Evolutionary conservation across 2,888 invertebrate genomes (phyloP), one percentile per base, ranked within the genome.

Genomic region (Drosophila setosimentum): DNA sequence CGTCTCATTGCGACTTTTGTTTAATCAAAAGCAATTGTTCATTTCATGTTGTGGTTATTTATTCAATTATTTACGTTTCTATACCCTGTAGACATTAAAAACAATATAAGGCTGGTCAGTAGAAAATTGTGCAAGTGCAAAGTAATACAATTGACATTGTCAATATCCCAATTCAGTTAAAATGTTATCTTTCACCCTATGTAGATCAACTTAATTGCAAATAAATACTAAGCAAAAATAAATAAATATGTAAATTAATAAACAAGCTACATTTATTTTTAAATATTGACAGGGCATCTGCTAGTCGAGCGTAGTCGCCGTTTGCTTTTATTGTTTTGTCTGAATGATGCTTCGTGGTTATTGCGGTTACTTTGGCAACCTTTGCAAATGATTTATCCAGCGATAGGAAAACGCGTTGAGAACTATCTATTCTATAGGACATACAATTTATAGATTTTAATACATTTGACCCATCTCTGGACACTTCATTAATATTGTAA

Each of bases 11-110:
- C 83, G 79, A 76, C 80, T 87, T 89, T 90, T 91, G 91, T 89
- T 89, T 91, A 90, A 90, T 91, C 83, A 91, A 82, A 83, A 78
- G 76, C 90, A 91, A 90, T 91, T 91, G 91, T 91, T 87, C 85
- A 89, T 81, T 89, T 80, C 83, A 85, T 75, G 69, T 82, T 82
- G 74, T 60, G 63, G 73, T 67, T 75, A 55, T 67, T 78, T 70
- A 78, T 63, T 62, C 76, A 68, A 57, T 71, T 75, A 71, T 70
- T 32, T 49, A 10, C 30, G 18, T 27, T 13, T 10, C 13, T 3
- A 75, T 63, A 75, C 78, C 64, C 78, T 71, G 33, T 51, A 66
- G 2, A 4, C n/a, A 7, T 4, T 5, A 4, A 37, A n/a, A 37
- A 13, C 11, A 8, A n/a, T 7, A 6, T 13, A 21, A 13, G 21